phyloP scores from a whole-genome alignment of 2,797 vertebrate species.

The Bovichtus diacanthus region DNA sequence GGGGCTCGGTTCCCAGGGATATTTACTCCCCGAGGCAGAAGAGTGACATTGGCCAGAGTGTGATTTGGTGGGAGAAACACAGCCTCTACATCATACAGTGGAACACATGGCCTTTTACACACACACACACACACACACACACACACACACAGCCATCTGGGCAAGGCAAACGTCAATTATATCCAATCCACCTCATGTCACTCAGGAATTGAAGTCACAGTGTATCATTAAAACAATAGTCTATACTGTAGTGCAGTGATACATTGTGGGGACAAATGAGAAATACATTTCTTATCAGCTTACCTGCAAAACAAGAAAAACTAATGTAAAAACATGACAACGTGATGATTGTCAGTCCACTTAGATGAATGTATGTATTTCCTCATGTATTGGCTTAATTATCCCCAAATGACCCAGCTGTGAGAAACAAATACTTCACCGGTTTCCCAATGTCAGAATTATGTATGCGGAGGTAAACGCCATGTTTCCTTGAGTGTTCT shows the following conservation, averaged over 20 bases:
- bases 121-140: conserved; percentile 15
- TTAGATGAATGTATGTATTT: conserved; percentile 24
- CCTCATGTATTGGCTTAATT: conserved; percentile 60
- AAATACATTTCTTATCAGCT: conserved; percentile 38
- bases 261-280: conserved; percentile 28
- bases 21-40: conserved; percentile 74
- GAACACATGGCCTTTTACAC: conserved; percentile 71
- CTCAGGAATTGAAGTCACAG: conserved; percentile 57
- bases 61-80: conserved; percentile 76
- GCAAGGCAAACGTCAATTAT: conserved; percentile 69
- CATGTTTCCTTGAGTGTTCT: conserved; percentile 50
- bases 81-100: conserved; percentile 72
- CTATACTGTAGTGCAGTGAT: conserved; percentile 18
- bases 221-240: conserved; percentile 43
- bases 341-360: conserved; percentile 1
- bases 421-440: conserved; percentile 58
- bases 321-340: conserved; percentile 27
- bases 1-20: conserved; percentile 81
- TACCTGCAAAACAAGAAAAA: conserved; percentile 40
- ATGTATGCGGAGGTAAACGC: conserved; percentile 39
- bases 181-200: conserved; percentile 67
- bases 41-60: conserved; percentile 83
- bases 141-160: conserved; percentile 60
- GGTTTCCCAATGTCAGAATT: conserved; percentile 51
- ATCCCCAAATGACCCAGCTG: conserved; percentile 44